Base-by-base conservation (phyloP, 2,888 invertebrate species). In the Orthosia incerta region DNA sequence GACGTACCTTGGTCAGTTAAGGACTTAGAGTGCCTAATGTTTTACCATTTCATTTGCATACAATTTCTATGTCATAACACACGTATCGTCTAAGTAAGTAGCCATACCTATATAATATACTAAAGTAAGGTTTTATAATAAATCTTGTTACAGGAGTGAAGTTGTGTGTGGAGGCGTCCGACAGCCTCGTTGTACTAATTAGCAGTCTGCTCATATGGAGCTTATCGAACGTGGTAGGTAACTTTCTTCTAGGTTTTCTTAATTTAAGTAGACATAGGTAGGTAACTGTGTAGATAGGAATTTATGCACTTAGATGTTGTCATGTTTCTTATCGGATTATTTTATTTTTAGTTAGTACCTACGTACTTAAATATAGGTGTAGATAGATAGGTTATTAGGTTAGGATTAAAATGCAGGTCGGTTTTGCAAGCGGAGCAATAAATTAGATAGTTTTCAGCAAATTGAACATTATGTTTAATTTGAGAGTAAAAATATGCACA, bases 91-190 rank as follows among this genome's bases (percentile, higher is more conserved):
- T 20, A 11, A 13, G 53, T 53, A 53, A 20, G 31, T 57, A 26
- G 18, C 18, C n/a, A n/a, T n/a, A n/a, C n/a, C n/a, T n/a, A n/a
- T 9, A 56, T 31, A 26, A 31, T n/a, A 39, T 59, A 39, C 39
- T 39, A 31, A 31, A 57, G 4, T 57, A 18, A 26, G 23, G 15
- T 59, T 60, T 11, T 15, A 26, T 46, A 63, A 73, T 50, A 46
- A 63, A 73, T 50, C 12, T 67, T 75, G 15, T 80, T 83, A n/a
- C 88, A 95, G 96, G 89, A 80, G 91, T 95, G 0, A 89, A 94
- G 88, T 95, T 94, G 93, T 95, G 95, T 76, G 82, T 95, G 7
- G 96, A 96, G 87, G 94, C 93, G 12, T 94, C 96, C 0, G 96
- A 96, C 80, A 72, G 88, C 3, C 80, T 94, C 13, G 93, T 94